These are phyloP conservation scores for Dendrocincla tyrannina DNA, from an alignment of 2,797 vertebrate species.

Conservation along the genomic window DNA sequence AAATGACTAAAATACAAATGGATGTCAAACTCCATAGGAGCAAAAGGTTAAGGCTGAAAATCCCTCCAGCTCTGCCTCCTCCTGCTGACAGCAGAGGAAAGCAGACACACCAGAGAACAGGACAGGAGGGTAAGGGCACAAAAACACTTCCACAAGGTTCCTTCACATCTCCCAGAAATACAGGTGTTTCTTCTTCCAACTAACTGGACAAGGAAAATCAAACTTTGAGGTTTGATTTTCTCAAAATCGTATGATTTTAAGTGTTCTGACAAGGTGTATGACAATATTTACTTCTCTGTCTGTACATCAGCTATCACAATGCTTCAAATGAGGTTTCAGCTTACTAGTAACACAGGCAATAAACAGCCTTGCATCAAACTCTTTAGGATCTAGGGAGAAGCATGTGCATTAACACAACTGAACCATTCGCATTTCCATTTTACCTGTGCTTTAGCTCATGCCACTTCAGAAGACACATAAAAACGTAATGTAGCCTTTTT, in stretches of 20 bases:
- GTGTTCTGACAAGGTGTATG: background rate
- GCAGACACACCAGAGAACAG: background rate
- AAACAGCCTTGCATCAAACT: background rate
- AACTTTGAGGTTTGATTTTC: background rate
- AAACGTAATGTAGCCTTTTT: background rate
- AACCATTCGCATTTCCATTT: background rate
- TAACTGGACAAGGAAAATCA: background rate
- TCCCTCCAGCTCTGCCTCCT: background rate
- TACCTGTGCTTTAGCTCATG: background rate
- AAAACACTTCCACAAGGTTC: background rate
- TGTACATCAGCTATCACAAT: background rate
- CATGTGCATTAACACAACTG: background rate
- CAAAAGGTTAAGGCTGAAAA: background rate
- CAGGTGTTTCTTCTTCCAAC: background rate
- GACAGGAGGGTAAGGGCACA: background rate
- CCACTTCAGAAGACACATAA: background rate
- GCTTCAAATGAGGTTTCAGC: background rate
- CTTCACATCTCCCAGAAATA: background rate
- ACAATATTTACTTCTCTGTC: background rate
- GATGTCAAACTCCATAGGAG: background rate
- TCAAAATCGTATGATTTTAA: background rate
- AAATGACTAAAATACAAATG: background rate
- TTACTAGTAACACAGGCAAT: background rate
- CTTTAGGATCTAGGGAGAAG: background rate
- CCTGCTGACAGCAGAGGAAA: background rate